phyloP scores from a whole-genome alignment of 2,888 invertebrate species.

The Ophioninae sp. region DNA sequence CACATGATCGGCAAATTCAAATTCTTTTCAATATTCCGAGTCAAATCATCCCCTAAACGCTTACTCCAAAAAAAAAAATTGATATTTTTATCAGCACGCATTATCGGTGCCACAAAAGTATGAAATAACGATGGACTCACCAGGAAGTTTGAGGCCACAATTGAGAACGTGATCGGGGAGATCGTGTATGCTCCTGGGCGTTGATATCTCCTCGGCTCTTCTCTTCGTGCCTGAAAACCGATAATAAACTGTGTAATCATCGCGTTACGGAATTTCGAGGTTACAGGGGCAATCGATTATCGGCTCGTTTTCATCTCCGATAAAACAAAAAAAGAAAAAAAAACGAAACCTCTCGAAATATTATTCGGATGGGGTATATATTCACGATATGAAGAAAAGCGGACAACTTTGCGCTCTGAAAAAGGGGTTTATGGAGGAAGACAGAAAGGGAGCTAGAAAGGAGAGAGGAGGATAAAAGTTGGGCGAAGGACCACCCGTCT shows the following conservation, averaged over 20 bases:
- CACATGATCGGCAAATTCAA: no score
- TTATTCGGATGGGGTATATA: background rate
- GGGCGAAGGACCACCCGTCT: constrained; percentile 33
- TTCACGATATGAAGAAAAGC: background rate
- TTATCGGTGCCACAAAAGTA: background rate
- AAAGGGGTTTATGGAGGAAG: background rate
- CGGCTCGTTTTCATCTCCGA: background rate
- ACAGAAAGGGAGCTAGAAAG: background rate
- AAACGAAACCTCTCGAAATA: background rate
- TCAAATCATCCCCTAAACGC: background rate
- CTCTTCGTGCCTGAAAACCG: constrained; percentile 81
- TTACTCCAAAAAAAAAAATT: no score
- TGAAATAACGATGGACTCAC: constrained; percentile 80
- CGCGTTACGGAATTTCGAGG: background rate
- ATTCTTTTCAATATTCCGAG: no score
- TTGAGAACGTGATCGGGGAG: constrained; percentile 86
- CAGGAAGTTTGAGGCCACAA: constrained; percentile 87
- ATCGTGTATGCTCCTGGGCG: constrained; percentile 85
- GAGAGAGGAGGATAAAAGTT: constrained; percentile 20
- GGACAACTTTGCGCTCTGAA: background rate
- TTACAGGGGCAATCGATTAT: background rate
- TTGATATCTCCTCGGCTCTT: constrained; percentile 82
- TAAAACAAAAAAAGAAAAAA: background rate
- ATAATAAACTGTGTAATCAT: background rate
- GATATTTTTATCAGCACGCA: background rate